A percentile compares a stretch with the other conserved stretches of the same genome.
Evolutionary conservation across 1,140 invertebrate species (phyloP).

Genomic region (Trachymyrmex cornetzi): DNA sequence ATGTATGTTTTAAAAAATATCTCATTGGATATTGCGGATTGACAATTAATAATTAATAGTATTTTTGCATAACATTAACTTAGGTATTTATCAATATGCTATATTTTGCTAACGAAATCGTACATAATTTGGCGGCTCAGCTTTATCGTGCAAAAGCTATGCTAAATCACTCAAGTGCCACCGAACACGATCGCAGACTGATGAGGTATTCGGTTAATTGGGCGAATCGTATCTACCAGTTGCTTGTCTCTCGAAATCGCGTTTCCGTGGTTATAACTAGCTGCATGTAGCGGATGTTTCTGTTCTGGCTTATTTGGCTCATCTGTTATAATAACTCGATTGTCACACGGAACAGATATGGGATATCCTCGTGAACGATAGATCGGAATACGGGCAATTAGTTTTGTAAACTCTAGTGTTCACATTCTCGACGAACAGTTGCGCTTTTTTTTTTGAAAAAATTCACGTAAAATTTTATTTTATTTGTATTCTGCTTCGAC

Average conservation of each 20-base stretch:
- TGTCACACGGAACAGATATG: conserved; percentile 40
- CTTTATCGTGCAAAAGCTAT: conserved; percentile 32
- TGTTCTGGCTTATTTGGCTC: conserved; percentile 55
- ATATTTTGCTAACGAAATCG: not conserved
- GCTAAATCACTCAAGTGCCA: conserved; percentile 57
- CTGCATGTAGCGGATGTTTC: conserved; percentile 44
- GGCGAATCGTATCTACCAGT: conserved; percentile 50
- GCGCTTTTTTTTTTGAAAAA: not conserved
- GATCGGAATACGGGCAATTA: conserved; percentile 48
- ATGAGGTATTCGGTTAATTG: conserved; percentile 60
- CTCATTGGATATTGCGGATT: not conserved
- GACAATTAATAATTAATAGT: not conserved
- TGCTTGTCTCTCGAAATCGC: conserved; percentile 57
- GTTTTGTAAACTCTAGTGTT: conserved; percentile 39
- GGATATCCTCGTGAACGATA: conserved; percentile 40
- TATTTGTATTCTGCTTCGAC: not conserved
- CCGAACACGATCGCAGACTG: conserved; percentile 42
- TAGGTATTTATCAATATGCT: not conserved
- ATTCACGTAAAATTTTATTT: conserved; percentile 1
- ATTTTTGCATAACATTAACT: not conserved
- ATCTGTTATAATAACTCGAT: conserved; percentile 52
- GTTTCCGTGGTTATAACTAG: conserved; percentile 48
- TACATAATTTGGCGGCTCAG: conserved; percentile 9
- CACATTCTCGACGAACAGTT: not conserved
- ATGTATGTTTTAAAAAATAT: not conserved